Evolutionary conservation across 2,797 vertebrate species (phyloP).

Genomic region (Cyprinodon diabolis): DNA sequence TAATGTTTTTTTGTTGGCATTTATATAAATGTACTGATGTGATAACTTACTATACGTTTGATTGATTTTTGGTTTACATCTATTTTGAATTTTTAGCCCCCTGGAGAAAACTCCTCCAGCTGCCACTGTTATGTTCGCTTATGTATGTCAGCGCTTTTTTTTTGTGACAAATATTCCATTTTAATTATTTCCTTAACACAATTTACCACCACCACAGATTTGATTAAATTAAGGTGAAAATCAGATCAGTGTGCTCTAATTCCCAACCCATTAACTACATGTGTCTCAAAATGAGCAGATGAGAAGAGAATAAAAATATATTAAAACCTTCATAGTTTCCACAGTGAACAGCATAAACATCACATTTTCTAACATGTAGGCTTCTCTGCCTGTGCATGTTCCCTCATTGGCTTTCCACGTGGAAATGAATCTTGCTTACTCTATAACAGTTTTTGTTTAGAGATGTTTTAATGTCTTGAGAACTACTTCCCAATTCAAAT

Average conservation of each 20-base stretch:
- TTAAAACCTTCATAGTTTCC: constrained; percentile 15
- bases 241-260: neutral
- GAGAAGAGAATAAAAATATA: constrained; percentile 10
- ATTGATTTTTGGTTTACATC: too few species aligned
- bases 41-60: too few species aligned
- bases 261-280: constrained; percentile 9
- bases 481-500: neutral
- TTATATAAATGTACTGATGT: too few species aligned
- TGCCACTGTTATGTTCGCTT: neutral
- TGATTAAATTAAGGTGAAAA: constrained; percentile 1
- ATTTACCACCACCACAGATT: neutral
- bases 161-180: neutral
- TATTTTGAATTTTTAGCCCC: too few species aligned
- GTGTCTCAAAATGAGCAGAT: constrained; percentile 20
- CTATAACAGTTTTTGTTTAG: neutral
- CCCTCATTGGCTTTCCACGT: constrained; percentile 22
- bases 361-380: constrained; percentile 22
- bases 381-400: constrained; percentile 14
- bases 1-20: too few species aligned
- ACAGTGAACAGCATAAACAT: constrained; percentile 11
- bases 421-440: constrained; percentile 11
- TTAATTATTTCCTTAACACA: constrained; percentile 10
- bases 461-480: neutral
- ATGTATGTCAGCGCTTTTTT: neutral
- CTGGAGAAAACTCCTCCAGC: too few species aligned